These are phyloP conservation scores for Hypanus sabinus DNA, from an alignment of 2,113 vertebrate species.

Conservation along the genomic window DNA sequence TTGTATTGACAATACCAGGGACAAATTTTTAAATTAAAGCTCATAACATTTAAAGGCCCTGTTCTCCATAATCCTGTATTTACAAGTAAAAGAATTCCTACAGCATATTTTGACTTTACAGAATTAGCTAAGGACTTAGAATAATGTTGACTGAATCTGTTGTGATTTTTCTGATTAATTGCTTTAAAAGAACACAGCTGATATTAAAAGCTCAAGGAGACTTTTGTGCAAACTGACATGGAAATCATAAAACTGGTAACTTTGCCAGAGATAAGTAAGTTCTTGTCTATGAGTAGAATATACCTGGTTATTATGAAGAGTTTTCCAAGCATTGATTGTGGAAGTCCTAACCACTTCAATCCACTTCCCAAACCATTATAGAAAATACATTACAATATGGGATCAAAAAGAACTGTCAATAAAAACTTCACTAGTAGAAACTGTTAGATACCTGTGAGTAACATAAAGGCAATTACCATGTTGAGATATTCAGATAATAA, in stretches of 20 bases:
- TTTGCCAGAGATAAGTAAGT: neutral
- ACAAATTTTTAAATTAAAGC: constrained; percentile 25
- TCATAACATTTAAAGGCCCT: constrained; percentile 28
- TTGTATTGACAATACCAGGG: neutral
- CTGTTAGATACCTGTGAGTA: neutral
- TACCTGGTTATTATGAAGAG: neutral
- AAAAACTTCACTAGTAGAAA: neutral
- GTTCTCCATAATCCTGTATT: neutral
- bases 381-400: neutral
- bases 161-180: neutral
- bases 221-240: neutral
- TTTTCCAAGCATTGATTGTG: neutral
- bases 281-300: neutral
- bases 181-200: neutral
- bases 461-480: neutral
- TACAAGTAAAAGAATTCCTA: neutral
- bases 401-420: constrained; percentile 2
- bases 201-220: too few species aligned
- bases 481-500: neutral
- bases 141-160: constrained; percentile 21
- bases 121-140: neutral
- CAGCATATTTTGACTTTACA: neutral
- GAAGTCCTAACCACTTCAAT: neutral
- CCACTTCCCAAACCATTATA: neutral
- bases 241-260: neutral